These are phyloP conservation scores for Bunonema sp. DNA, from an alignment of 2,888 invertebrate genomes.

Conservation along the genomic window DNA sequence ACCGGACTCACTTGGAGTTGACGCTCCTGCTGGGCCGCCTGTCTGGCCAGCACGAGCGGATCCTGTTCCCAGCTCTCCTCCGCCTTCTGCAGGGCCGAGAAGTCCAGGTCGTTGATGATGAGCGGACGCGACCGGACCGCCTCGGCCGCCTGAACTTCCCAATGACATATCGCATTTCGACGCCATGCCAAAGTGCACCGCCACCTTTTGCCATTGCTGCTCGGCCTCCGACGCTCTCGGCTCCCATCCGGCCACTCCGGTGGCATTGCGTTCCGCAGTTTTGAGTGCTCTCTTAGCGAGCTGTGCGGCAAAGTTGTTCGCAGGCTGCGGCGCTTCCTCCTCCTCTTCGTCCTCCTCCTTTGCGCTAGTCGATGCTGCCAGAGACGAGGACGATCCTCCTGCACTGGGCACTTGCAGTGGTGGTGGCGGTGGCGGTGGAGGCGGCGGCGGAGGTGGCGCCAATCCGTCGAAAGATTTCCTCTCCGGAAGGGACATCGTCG, in stretches of 20 bases:
- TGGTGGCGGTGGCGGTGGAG: not conserved
- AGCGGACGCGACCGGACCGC: constrained; percentile 51
- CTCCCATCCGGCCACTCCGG: constrained; percentile 13
- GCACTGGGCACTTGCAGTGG: too few species aligned
- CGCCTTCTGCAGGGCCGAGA: constrained; percentile 73
- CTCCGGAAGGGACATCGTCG: too few species aligned
- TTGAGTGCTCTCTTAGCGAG: constrained; percentile 30
- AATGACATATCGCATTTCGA: too few species aligned
- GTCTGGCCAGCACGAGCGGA: constrained; percentile 10
- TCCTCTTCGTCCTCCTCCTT: constrained; percentile 18
- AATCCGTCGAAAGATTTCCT: constrained; percentile 5
- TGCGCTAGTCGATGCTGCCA: constrained; percentile 4
- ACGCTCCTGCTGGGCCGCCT: constrained; percentile 13
- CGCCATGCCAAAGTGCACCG: too few species aligned
- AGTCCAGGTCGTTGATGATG: constrained; percentile 78
- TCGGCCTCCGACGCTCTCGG: constrained; percentile 52
- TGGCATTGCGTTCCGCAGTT: constrained; percentile 10
- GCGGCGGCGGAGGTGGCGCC: constrained; percentile 2
- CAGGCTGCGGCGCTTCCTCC: constrained; percentile 1
- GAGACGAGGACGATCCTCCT: not conserved
- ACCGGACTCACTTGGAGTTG: constrained; percentile 10
- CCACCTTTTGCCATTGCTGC: constrained; percentile 85
- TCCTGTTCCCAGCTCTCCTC: constrained; percentile 66
- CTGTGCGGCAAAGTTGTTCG: constrained; percentile 27
- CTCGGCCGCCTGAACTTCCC: constrained; percentile 30